phyloP scores from a whole-genome alignment of 2,797 vertebrate species.

The Poliocrania exsul region DNA sequence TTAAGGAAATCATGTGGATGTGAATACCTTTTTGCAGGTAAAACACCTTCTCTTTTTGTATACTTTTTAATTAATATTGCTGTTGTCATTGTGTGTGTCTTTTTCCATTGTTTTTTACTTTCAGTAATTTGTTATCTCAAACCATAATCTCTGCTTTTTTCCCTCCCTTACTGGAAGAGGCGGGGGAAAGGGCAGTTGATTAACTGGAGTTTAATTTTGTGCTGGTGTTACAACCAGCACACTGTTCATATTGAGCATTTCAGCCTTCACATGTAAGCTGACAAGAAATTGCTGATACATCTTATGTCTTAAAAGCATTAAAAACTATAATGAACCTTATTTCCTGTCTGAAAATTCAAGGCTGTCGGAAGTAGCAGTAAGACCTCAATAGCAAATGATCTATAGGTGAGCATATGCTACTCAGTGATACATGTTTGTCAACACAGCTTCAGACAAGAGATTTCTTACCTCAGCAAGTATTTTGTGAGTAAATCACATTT shows the following conservation, averaged over 20 bases:
- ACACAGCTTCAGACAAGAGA: background rate
- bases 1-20: background rate
- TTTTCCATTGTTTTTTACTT: background rate
- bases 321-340: background rate
- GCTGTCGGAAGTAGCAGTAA: background rate
- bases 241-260: background rate
- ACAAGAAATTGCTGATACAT: background rate
- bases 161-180: background rate
- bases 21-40: background rate
- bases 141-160: background rate
- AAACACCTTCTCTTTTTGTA: background rate
- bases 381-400: background rate
- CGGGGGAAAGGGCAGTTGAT: background rate
- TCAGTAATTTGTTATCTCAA: background rate
- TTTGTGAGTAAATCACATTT: background rate
- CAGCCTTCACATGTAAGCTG: background rate
- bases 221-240: background rate
- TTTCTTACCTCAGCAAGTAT: background rate
- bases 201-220: background rate
- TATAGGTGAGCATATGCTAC: background rate
- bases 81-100: background rate
- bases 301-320: background rate
- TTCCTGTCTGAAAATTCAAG: background rate
- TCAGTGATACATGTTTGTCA: background rate
- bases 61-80: background rate